Conservation (phyloP, 23 tunicate genomes). For the Ascidia mentula region DNA sequence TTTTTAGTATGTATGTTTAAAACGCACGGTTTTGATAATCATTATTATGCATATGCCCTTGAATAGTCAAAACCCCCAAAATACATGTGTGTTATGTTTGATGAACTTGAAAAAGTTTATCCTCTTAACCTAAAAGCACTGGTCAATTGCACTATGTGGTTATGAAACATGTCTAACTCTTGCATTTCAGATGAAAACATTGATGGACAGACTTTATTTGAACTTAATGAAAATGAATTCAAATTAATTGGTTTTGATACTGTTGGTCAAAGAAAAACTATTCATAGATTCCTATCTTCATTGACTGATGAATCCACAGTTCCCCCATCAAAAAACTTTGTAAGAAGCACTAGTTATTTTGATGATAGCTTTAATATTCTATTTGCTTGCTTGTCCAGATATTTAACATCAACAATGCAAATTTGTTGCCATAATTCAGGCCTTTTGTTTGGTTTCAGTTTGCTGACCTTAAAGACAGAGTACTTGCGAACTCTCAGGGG, state of each 20-base stretch:
- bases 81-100: neutral
- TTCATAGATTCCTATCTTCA: neutral
- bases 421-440: neutral
- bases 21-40: neutral
- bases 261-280: constrained; percentile 22
- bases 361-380: neutral
- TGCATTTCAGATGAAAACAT: constrained; percentile 8
- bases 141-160: constrained; percentile 3
- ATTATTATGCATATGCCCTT: neutral
- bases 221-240: constrained; percentile 10
- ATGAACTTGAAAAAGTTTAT: neutral
- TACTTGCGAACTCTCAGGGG: neutral
- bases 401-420: neutral
- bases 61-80: neutral
- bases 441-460: constrained; percentile 2
- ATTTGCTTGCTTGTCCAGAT: neutral
- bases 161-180: neutral
- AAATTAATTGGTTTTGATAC: constrained; percentile 28
- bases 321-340: neutral
- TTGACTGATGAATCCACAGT: neutral
- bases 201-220: constrained; percentile 21
- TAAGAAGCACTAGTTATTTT: neutral
- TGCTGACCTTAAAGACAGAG: constrained; percentile 10
- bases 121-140: neutral
- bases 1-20: neutral